phyloP scores from a whole-genome alignment of 1,140 invertebrate species.

The Calliphora vicina region DNA sequence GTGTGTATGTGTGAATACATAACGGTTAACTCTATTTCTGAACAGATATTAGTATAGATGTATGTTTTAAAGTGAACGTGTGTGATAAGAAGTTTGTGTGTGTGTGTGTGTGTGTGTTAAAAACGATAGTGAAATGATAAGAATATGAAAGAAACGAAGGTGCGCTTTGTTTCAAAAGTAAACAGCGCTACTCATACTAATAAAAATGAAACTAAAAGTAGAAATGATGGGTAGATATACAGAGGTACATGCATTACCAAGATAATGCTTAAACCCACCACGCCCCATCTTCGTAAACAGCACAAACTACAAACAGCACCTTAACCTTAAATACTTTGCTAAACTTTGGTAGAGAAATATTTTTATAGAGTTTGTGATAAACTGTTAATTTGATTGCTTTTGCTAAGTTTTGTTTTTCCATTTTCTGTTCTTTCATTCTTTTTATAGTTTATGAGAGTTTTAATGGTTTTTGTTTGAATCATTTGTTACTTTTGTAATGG shows the following conservation, averaged over 20 bases:
- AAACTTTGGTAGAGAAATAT: background rate
- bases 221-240: background rate
- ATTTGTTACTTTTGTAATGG: background rate
- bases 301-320: too few relatives aligned
- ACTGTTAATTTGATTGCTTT: slow-evolving; percentile 35
- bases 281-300: background rate
- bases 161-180: background rate
- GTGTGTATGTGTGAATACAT: background rate
- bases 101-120: background rate
- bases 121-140: background rate
- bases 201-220: background rate
- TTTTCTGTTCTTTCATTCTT: background rate
- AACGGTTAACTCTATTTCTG: background rate
- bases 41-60: too few relatives aligned
- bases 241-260: background rate
- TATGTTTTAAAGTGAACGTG: too few relatives aligned
- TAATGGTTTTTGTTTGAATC: slow-evolving; percentile 22
- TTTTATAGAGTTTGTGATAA: slow-evolving; percentile 24
- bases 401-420: background rate
- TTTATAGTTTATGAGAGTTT: slow-evolving; percentile 27
- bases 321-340: background rate
- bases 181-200: background rate
- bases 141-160: background rate
- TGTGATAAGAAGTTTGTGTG: background rate
- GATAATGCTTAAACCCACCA: background rate